phyloP scores from a whole-genome alignment of 2,113 vertebrate species.

The Alexandromys fortis region DNA sequence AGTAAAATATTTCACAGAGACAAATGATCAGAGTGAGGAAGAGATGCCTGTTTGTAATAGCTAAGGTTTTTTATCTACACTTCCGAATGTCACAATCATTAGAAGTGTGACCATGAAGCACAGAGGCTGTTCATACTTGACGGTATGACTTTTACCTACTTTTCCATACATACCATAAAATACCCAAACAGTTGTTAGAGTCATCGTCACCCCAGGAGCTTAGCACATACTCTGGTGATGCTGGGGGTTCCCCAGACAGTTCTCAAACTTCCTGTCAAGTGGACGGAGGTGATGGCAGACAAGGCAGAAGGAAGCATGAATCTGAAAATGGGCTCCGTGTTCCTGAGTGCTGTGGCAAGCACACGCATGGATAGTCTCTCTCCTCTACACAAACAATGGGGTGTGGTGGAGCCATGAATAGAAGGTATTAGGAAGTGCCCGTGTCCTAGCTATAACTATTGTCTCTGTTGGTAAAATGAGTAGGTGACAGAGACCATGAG shows the following conservation, averaged over 20 bases:
- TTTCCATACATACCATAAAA: not conserved
- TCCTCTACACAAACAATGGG: not conserved
- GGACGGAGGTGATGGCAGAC: not conserved
- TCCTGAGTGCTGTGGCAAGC: not conserved
- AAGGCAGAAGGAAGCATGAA: not conserved
- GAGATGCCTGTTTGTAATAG: not conserved
- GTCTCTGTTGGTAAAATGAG: not conserved
- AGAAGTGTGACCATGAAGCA: not conserved
- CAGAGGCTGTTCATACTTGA: slow-evolving; percentile 11
- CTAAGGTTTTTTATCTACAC: not conserved
- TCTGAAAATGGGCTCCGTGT: not conserved
- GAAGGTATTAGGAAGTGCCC: not conserved
- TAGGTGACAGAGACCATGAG: not conserved
- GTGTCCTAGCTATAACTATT: not conserved
- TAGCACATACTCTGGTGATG: not conserved
- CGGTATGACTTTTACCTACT: not conserved
- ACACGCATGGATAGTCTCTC: not conserved
- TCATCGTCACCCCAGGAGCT: not conserved
- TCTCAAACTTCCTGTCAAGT: slow-evolving; percentile 2
- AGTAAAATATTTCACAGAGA: not conserved
- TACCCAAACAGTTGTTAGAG: not conserved
- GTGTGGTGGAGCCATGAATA: not conserved
- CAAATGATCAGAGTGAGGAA: not conserved
- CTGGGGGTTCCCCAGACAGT: not conserved
- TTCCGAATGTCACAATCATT: not conserved